Percentiles rank a stretch among this genome's conserved stretches.
These are phyloP conservation scores for Plemyria rubiginata DNA, from an alignment of 2,888 invertebrate genomes.

Conservation along the genomic window DNA sequence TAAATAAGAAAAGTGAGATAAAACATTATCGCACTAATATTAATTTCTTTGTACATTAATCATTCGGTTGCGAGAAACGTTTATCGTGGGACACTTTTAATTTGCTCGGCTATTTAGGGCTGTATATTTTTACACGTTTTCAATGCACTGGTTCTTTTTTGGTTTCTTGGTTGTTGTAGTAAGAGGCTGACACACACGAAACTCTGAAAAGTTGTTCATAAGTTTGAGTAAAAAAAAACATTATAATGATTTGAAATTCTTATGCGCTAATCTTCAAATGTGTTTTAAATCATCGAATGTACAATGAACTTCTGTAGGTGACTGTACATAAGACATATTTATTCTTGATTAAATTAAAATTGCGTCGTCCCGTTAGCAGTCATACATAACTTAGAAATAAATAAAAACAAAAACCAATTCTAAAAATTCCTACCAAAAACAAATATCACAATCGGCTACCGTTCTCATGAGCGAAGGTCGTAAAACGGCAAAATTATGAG, in stretches of 20 bases:
- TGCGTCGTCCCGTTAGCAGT: slow-evolving; percentile 9
- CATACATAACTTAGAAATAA: slow-evolving; percentile 20
- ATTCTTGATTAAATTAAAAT: too few species aligned
- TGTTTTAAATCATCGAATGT: too few species aligned
- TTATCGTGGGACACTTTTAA: slow-evolving; percentile 62
- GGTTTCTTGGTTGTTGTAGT: not conserved
- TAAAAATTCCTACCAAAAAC: slow-evolving; percentile 40
- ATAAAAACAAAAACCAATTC: slow-evolving; percentile 20
- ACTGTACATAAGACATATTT: too few species aligned
- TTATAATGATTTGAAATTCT: too few species aligned
- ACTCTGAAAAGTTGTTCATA: too few species aligned
- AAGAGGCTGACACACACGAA: too few species aligned
- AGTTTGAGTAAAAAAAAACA: too few species aligned
- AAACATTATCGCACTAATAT: slow-evolving; percentile 79
- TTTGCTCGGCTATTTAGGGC: slow-evolving; percentile 64
- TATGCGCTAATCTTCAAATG: too few species aligned
- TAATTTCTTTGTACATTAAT: slow-evolving; percentile 80
- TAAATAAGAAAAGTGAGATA: slow-evolving; percentile 76
- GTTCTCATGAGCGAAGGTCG: slow-evolving; percentile 51
- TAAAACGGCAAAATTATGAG: slow-evolving; percentile 63
- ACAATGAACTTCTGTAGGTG: too few species aligned
- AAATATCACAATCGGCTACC: slow-evolving; percentile 52
- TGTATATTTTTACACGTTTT: slow-evolving; percentile 31
- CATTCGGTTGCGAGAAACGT: slow-evolving; percentile 62
- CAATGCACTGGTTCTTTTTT: not conserved